Conservation (phyloP, 2,888 invertebrate species). For the Augiades crinisus region DNA sequence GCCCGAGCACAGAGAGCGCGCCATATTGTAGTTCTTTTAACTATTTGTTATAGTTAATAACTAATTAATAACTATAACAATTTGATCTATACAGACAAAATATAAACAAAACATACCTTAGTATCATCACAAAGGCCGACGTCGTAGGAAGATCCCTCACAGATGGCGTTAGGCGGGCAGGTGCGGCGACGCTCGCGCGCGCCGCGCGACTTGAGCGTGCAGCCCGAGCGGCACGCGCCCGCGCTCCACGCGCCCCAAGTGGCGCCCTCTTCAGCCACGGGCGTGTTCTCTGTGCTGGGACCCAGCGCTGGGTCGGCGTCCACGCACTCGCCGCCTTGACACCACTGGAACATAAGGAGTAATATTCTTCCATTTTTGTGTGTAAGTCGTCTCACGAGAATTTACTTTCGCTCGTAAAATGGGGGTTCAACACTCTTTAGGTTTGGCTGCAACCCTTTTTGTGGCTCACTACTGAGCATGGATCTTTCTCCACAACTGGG, state of each 20-base stretch:
- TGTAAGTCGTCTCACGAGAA: too few relatives aligned
- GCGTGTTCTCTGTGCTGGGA: constrained; percentile 29
- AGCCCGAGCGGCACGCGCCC: constrained; percentile 84
- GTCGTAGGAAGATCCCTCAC: constrained; percentile 83
- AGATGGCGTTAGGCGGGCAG: constrained; percentile 81
- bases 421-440: too few relatives aligned
- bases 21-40: too few relatives aligned
- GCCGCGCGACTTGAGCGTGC: constrained; percentile 83
- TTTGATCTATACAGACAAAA: too few relatives aligned
- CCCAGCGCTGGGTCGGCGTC: constrained; percentile 48
- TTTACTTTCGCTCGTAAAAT: too few relatives aligned
- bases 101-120: constrained; percentile 76
- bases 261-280: constrained; percentile 69
- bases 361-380: too few relatives aligned
- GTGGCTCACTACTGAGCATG: too few relatives aligned
- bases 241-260: constrained; percentile 83
- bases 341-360: constrained; percentile 83
- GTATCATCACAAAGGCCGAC: constrained; percentile 85
- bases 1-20: too few relatives aligned
- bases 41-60: too few relatives aligned
- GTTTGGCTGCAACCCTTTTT: too few relatives aligned
- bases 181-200: constrained; percentile 78
- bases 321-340: constrained; percentile 84
- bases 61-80: too few relatives aligned
- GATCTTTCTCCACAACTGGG: too few relatives aligned